Evolutionary conservation across 2,113 vertebrate genomes (phyloP), one percentile per base, ranked within the genome.

Genomic region (Bubo blakistoni): DNA sequence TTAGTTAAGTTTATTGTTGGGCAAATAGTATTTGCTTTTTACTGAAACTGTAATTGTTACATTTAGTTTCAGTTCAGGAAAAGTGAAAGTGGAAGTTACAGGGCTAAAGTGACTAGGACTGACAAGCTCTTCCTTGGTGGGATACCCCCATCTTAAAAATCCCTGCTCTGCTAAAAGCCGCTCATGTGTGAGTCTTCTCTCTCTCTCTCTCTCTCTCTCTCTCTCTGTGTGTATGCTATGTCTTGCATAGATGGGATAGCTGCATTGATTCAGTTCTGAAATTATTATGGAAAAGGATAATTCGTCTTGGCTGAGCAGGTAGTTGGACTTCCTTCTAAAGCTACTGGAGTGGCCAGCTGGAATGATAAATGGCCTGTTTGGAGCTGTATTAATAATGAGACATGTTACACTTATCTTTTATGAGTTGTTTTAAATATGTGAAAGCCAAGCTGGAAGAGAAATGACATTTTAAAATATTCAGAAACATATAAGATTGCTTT

Each of bases 41-140:
- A 12, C 12, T 83, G 52, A 22, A 38, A 27, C 4, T 30, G 6
- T 38, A 32, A 3, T 58, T 38, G 49, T 51, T 88, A 27, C 1
- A 7, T 63, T 74, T 74, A 71, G 36, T 95, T 97, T 90, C 78
- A 36, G 57, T 92, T 92, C 26, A 47, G 91, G 73, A 67, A 9
- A 94, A 91, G 59, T 49, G 40, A 30, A 94, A 95, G 55, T 63
- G 77, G 27, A 79, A 94, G 69, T 92, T 27, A 6, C 2, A 30
- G 24, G 16, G 9, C 29, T 86, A 9, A 36, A 59, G 49, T 42
- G 49, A 27, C 16, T 22, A 15, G 51, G 61, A 71, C 34, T 79
- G 44, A 44, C 16, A 42, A 52, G 3, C 30, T 74, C 32, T 83
- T 91, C 34, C 44, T 71, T 81, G 14, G 5, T 67, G 59, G 77